Evolutionary conservation across 2,797 vertebrate genomes (phyloP), one percentile per base, ranked within the genome.

Genomic region (Serranus cabrilla): DNA sequence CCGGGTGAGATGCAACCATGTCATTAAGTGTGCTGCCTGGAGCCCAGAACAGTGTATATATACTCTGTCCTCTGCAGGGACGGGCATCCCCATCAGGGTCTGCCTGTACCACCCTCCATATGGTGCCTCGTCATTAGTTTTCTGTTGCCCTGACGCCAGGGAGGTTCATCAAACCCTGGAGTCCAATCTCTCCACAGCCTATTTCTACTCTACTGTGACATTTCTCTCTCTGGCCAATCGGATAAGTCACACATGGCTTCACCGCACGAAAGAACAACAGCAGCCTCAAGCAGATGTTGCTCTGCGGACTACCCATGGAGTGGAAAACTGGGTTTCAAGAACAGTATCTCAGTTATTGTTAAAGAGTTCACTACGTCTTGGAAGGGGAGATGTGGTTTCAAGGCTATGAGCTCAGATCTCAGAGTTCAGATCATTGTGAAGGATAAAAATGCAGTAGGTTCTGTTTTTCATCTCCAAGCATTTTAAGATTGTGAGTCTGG

Each of bases 161-260:
- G 75, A 91, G 75, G 64, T 81, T 71, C 85, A 80, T 91, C 89
- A 91, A 92, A 93, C 91, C 86, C 86, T 39, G 12, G 64, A 81
- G 79, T 92, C 90, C 85, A 83, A 86, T 69, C 84, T 94, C 90
- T 91, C 90, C 76, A 81, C 81, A 78, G 81, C 81, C 85, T 90
- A 78, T 89, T 92, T 94, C 89, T 92, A 66, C 87, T 92, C 78
- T 82, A 82, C 75, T 85, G 74, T 87, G 65, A 93, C 92, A 92
- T 91, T 87, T 87, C 82, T 82, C 89, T 91, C 89, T 85, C 90
- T 84, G 83, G 90, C 84, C 88, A 90, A 89, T 94, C 78, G 76
- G 90, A 93, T 94, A 91, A 89, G 92, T 92, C 83, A 85, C 87
- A 90, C 88, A 93, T 90, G 92, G 81, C 86, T 93, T 89, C 91